These are phyloP conservation scores for Penaeus chinensis DNA, from an alignment of 1,140 invertebrate species.

Conservation along the genomic window DNA sequence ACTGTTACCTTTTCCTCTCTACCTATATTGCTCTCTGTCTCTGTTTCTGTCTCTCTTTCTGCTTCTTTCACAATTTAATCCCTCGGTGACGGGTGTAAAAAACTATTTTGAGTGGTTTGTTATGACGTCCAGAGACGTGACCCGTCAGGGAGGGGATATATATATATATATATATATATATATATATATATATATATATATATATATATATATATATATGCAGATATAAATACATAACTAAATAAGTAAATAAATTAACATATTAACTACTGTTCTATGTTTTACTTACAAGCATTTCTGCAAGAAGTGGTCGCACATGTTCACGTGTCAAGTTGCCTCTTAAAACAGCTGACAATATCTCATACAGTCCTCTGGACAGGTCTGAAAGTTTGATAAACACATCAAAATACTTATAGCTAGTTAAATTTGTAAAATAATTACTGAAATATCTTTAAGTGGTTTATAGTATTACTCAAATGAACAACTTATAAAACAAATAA, in stretches of 20 bases:
- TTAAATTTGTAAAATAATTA: too few relatives aligned
- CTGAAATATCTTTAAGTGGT: too few relatives aligned
- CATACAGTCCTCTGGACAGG: conserved; percentile 71
- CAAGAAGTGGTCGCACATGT: conserved; percentile 75
- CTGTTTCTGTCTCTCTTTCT: conserved; percentile 14
- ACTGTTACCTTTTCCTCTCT: conserved; percentile 9
- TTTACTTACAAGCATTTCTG: conserved; percentile 77
- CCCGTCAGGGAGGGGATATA: too few relatives aligned
- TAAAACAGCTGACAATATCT: conserved; percentile 78
- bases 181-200: too few relatives aligned
- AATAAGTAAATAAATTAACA: background rate
- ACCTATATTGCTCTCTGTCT: conserved; percentile 27
- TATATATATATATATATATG: too few relatives aligned
- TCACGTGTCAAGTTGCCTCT: conserved; percentile 79
- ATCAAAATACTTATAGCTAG: background rate
- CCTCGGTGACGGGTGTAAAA: too few relatives aligned
- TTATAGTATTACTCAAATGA: too few relatives aligned
- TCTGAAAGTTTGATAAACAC: conserved; percentile 70
- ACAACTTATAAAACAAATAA: too few relatives aligned
- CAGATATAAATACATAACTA: too few relatives aligned
- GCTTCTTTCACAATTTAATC: conserved; percentile 5
- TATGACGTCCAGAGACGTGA: too few relatives aligned
- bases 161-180: too few relatives aligned
- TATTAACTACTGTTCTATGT: conserved; percentile 42
- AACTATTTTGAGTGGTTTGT: too few relatives aligned